Percentiles rank a stretch among this genome's conserved stretches.
phyloP scores from a whole-genome alignment of 2,797 vertebrate species.

The Limosa lapponica region DNA sequence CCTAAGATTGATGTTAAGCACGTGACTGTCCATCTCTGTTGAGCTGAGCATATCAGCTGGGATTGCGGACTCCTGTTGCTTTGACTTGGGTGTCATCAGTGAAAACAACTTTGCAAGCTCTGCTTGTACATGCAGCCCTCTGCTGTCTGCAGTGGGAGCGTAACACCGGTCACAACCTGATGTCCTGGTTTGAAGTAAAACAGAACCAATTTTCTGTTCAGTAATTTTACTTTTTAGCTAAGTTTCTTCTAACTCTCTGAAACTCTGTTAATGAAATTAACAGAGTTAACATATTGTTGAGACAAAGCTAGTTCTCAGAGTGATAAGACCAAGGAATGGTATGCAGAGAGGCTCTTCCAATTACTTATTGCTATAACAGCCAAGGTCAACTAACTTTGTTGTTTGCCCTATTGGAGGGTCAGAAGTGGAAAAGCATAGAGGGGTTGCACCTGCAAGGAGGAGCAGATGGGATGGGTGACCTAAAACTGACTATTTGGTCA shows the following conservation, averaged over 20 bases:
- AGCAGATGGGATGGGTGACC: not conserved
- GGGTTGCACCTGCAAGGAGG: not conserved
- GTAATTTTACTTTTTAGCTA: not conserved
- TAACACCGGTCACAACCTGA: not conserved
- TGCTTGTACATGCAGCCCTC: too few species aligned
- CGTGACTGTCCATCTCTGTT: not conserved
- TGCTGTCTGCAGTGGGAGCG: fast-evolving
- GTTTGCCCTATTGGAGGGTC: not conserved
- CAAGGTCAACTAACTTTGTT: not conserved
- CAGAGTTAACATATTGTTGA: not conserved
- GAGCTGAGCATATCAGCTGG: not conserved
- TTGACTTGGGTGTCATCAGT: not conserved
- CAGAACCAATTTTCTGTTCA: not conserved
- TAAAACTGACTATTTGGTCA: not conserved
- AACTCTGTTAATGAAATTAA: not conserved
- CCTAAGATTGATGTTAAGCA: not conserved
- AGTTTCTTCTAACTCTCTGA: not conserved
- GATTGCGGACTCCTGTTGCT: not conserved
- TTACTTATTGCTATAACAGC: not conserved
- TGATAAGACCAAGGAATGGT: not conserved
- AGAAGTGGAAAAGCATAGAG: not conserved
- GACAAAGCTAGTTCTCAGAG: not conserved
- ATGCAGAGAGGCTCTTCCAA: not conserved
- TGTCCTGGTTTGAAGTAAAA: not conserved
- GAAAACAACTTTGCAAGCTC: not conserved